Evolutionary conservation across 2,888 invertebrate genomes (phyloP).

Genomic region (Coelopa pilipes): DNA sequence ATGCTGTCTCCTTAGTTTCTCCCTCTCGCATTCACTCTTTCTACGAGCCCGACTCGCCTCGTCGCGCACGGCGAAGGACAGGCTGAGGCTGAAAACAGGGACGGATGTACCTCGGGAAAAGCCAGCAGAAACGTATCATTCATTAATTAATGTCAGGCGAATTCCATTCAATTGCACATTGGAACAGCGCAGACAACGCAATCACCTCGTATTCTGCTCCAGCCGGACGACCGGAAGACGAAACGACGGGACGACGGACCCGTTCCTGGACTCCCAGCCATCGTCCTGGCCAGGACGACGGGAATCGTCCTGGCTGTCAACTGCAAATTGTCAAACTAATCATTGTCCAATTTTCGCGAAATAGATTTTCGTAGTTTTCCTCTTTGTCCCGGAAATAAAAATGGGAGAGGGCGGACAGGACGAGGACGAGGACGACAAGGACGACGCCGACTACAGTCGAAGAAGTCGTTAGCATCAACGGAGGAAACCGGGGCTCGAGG

Average conservation of each 20-base stretch:
- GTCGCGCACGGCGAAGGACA: too few relatives aligned
- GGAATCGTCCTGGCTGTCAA: not conserved
- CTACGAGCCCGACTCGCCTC: too few relatives aligned
- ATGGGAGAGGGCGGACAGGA: not conserved
- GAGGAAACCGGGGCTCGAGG: not conserved
- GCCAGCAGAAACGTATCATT: not conserved
- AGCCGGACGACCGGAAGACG: too few relatives aligned
- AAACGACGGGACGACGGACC: too few relatives aligned
- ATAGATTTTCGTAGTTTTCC: not conserved
- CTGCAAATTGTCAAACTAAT: constrained; percentile 23
- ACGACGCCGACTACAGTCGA: not conserved
- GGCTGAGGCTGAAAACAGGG: not conserved
- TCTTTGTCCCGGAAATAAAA: not conserved
- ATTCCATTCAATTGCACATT: constrained; percentile 17
- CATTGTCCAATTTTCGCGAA: constrained; percentile 17
- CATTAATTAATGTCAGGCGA: constrained; percentile 29
- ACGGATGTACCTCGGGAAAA: not conserved
- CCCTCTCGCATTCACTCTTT: too few relatives aligned
- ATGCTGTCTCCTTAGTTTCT: too few relatives aligned
- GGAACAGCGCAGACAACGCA: not conserved
- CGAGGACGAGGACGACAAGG: not conserved
- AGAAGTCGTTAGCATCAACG: not conserved
- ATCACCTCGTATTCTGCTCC: not conserved
- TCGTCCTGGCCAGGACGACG: not conserved
- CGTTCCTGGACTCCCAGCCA: not conserved